phyloP scores from a whole-genome alignment of 2,888 invertebrate species.

The Digitonthophagus gazella region DNA sequence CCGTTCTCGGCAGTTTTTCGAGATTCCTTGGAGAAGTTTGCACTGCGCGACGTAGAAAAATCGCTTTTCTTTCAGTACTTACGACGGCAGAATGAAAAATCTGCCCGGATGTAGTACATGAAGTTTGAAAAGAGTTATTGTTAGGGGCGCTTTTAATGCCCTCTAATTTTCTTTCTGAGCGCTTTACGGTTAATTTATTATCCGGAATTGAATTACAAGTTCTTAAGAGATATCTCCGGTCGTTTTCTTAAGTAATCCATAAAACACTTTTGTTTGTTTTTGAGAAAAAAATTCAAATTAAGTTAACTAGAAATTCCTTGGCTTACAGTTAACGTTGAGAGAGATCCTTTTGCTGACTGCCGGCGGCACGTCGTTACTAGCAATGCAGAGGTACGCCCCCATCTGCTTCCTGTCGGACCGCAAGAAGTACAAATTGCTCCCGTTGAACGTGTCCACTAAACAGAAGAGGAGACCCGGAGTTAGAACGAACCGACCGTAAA shows the following conservation, averaged over 20 bases:
- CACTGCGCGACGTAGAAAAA: background rate
- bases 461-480: constrained; percentile 30
- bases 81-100: background rate
- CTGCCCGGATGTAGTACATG: background rate
- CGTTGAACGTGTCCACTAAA: constrained; percentile 73
- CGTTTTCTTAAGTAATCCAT: too few relatives aligned
- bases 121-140: background rate
- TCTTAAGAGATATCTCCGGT: background rate
- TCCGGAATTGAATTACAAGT: background rate
- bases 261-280: background rate
- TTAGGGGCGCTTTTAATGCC: background rate
- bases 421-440: constrained; percentile 70
- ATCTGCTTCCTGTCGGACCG: constrained; percentile 85
- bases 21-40: background rate
- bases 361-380: constrained; percentile 88
- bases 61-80: background rate
- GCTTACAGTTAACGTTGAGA: constrained; percentile 88
- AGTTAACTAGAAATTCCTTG: background rate
- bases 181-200: background rate
- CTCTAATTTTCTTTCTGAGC: background rate
- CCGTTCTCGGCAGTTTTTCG: background rate
- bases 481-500: background rate
- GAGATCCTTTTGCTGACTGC: constrained; percentile 87
- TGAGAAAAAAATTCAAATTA: background rate
- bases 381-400: constrained; percentile 90